Evolutionary conservation across 1,140 invertebrate species (phyloP), one percentile per base, ranked within the genome.

Genomic region (Drosophila repleta): DNA sequence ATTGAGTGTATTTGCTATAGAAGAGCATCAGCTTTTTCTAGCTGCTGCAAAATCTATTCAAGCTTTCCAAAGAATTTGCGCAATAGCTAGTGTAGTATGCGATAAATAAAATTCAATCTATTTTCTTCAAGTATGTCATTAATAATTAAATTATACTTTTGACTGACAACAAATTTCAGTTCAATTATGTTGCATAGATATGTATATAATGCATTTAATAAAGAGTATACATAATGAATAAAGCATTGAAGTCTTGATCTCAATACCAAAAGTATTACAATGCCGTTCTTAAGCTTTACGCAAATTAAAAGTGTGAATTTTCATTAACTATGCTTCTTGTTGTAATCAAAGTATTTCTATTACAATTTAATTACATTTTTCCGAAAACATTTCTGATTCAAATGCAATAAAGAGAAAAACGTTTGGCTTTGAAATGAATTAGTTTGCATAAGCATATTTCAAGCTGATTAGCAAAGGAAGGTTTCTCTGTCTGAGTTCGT

Each of bases 381-480:
- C 0, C 41, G 7, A 18, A 10, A n/a, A 8, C 5, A 48, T n/a
- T 48, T 3, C 13, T 17, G 3, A 15, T 29, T 10, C 26, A 32
- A 52, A 52, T 18, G 15, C 8, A 4, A 32, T 21, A 46, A 52
- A 17, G 26, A 10, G 15, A 51, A 51, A 4, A 3, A 52, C 15
- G 0, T 7, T 29, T 29, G 29, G 29, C 29, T 11, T 2, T 26
- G 2, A 15, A 48, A n/a, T 24, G 1, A 24, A 0, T 21, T 10
- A 57, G 18, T 57, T 32, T 57, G 39, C 55, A 57, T 57, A 57
- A 45, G 24, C 39, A 18, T 45, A 29, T 43, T 29, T 45, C 4
- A 48, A 49, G 64, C 55, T 39, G 43, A 57, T 49, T 41, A 29
- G 10, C n/a, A 8, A 49, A 32, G 24, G n/a, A 18, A 18, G 17